Base-by-base conservation (phyloP, 2,797 vertebrate species). In the Enteromius thamalakanensis region DNA sequence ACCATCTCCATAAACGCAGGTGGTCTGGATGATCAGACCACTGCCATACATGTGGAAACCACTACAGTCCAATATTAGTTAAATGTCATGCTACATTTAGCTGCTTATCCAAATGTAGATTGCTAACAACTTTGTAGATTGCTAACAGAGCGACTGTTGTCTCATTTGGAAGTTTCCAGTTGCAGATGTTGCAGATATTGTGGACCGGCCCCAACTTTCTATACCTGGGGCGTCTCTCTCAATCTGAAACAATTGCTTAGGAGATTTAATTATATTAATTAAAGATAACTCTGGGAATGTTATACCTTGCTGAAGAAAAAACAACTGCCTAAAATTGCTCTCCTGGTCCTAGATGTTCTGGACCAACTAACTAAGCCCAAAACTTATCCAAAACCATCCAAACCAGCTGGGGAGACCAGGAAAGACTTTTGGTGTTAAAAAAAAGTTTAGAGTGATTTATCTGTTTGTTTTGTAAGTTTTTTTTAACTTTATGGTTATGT, bases 1-100 rank as follows among this genome's bases (percentile, higher is more conserved):
- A 89, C 90, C 89, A 85, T 90, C 64, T 85, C 90, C 87, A 86
- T 91, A 91, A 93, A 91, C 51, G 86, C 81, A 79, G 88, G 91
- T 65, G 90, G 89, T 90, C 91, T 91, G 89, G 88, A 88, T 85
- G 71, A 85, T 83, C 74, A 86, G 78, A 82, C 88, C 79, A 79
- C 86, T 84, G 87, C 86, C 85, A 88, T 89, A 87, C 60, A 58
- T 84, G 47, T 74, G 68, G 86, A 89, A 91, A 89, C 90, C 88
- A 89, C 89, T 82, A 17, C 49, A 81, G 76, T 82, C 74, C 88
- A 85, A 86, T 84, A 87, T 80, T 87, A 87, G 84, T 79, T 79
- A 87, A 90, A 90, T 84, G 85, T 86, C 86, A 88, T 71, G 62
- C 82, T 84, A 79, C 76, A 76, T 81, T 87, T 86, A 87, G 58